These are phyloP conservation scores for Chelon auratus DNA, from an alignment of 2,797 vertebrate species.

Conservation along the genomic window DNA sequence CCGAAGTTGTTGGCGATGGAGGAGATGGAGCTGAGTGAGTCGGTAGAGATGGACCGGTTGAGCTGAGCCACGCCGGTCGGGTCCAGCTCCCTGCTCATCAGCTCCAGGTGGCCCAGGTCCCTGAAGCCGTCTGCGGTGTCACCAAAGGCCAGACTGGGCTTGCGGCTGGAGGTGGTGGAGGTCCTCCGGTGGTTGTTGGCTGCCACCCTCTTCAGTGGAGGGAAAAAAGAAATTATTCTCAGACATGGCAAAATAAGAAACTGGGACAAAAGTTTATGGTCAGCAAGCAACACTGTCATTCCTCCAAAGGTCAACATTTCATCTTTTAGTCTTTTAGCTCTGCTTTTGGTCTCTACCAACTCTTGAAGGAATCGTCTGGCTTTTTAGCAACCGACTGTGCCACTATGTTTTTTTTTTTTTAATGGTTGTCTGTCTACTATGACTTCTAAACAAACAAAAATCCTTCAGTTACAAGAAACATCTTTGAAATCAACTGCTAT, in stretches of 20 bases:
- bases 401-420: background rate
- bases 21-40: constrained; percentile 96
- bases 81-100: constrained; percentile 91
- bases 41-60: constrained; percentile 92
- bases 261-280: too few species aligned
- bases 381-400: background rate
- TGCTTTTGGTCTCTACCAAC: constrained; percentile 1
- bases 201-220: constrained; percentile 81
- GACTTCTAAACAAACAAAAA: too few species aligned
- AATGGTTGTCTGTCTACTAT: too few species aligned
- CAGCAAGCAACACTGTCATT: too few species aligned
- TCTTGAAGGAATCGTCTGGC: background rate
- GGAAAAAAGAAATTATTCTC: background rate
- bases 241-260: too few species aligned
- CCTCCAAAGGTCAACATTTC: too few species aligned
- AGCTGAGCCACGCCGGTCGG: constrained; percentile 81
- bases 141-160: constrained; percentile 88
- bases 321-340: background rate
- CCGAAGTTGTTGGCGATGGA: constrained; percentile 97
- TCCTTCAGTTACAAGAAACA: too few species aligned
- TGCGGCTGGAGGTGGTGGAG: constrained; percentile 82
- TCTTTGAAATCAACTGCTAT: background rate
- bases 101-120: constrained; percentile 93
- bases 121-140: constrained; percentile 90
- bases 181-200: constrained; percentile 80